A percentile compares a stretch with the other conserved stretches of the same genome.
These are phyloP conservation scores for Zaprionus ornatus DNA, from an alignment of 1,140 invertebrate species.

Conservation along the genomic window DNA sequence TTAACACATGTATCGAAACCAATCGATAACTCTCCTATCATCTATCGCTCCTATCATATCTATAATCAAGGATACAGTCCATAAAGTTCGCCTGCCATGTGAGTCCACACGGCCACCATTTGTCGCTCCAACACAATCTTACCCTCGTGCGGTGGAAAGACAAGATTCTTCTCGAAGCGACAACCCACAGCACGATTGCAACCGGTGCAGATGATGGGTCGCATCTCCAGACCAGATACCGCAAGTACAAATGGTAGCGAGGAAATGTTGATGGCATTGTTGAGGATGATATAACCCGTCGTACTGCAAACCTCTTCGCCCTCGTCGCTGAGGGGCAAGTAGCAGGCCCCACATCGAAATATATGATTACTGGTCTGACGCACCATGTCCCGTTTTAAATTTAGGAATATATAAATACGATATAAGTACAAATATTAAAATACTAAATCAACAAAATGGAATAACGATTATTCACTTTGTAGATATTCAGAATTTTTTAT, in stretches of 20 bases:
- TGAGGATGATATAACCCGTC: constrained; percentile 6
- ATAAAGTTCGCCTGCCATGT: neutral
- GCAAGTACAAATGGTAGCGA: neutral
- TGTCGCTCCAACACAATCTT: neutral
- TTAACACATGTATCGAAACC: neutral
- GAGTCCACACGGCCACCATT: neutral
- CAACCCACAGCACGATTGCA: constrained; percentile 11
- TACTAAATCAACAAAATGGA: neutral
- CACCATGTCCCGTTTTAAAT: constrained; percentile 10
- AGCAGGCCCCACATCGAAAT: constrained; percentile 7
- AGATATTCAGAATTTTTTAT: constrained; percentile 4
- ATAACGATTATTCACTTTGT: neutral
- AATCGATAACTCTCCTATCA: too few species aligned
- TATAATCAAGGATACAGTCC: neutral
- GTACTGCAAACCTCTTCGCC: constrained; percentile 11
- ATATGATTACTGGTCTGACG: constrained; percentile 10
- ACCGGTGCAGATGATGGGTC: neutral
- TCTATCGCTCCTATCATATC: too few species aligned
- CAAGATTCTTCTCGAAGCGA: constrained; percentile 18
- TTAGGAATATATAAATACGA: neutral
- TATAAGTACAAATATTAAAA: neutral
- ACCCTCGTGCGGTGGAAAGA: constrained; percentile 1
- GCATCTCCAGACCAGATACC: constrained; percentile 4
- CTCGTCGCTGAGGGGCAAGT: constrained; percentile 11
- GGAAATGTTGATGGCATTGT: neutral